These are phyloP conservation scores for Henricia sp. DNA, from an alignment of 53 echinoderm and acorn worm species.

Conservation along the genomic window DNA sequence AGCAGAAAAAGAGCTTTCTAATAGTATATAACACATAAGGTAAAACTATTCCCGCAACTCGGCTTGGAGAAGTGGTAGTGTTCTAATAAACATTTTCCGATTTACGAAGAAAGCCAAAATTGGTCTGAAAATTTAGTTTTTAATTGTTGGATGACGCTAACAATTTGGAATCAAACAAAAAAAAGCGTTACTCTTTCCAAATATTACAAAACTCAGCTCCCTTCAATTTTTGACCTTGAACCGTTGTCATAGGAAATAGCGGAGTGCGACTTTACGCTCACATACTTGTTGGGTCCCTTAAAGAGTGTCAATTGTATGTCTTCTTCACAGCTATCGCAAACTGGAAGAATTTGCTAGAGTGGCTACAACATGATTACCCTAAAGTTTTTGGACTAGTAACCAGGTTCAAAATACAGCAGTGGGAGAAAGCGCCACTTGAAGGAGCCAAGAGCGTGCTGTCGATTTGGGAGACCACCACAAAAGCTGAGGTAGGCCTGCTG, in stretches of 20 bases:
- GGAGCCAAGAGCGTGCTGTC: neutral
- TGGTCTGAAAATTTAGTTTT: too few species aligned
- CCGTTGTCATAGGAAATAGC: neutral
- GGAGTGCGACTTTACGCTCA: neutral
- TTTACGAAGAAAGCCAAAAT: too few species aligned
- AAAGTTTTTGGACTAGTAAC: neutral
- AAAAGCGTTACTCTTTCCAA: too few species aligned
- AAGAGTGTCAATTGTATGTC: neutral
- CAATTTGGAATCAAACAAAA: too few species aligned
- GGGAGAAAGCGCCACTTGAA: neutral
- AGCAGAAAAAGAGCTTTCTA: too few species aligned
- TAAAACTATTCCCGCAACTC: too few species aligned
- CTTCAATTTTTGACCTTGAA: too few species aligned
- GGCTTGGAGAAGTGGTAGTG: too few species aligned
- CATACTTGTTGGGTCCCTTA: neutral
- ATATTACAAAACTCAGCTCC: too few species aligned
- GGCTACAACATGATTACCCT: neutral
- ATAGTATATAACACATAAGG: too few species aligned
- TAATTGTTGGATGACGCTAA: too few species aligned
- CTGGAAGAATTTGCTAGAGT: conserved; percentile 22
- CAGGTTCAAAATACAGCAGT: neutral
- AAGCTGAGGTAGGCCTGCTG: conserved; percentile 4
- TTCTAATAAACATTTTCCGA: too few species aligned
- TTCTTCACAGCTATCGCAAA: neutral
- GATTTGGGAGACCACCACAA: conserved; percentile 32